Base-by-base conservation (phyloP, 1,140 invertebrate genomes). In the Chironomus striatipennis region DNA sequence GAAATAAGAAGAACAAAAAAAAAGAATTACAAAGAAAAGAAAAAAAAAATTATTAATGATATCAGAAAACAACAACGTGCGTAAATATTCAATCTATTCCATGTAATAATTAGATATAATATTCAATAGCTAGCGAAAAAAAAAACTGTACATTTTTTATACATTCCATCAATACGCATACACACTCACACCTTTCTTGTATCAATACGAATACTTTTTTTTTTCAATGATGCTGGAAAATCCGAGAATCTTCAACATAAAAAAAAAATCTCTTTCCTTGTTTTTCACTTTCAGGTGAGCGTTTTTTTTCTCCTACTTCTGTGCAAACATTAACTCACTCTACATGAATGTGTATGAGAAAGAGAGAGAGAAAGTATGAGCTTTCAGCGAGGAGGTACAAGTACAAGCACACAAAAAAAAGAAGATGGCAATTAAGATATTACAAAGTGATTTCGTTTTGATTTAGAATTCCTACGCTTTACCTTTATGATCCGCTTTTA, bases 401-500 rank as follows among this genome's bases (percentile, higher is more conserved):
- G n/a, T n/a, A n/a, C n/a, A n/a, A n/a, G 24, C 24, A 34, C 24
- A 57, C 47, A 2, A n/a, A 57, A 57, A n/a, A 12, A n/a, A 12
- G 47, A 57, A 12, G 65, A 10, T 70, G 17, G 65, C 17, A 70
- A 70, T 70, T 21, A 76, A 17, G 24, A 73, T 73, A n/a, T 4
- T 67, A 42, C 21, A 20, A 24, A 75, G 18, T 64, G 77, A 79
- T 81, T 83, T 78, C 80, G 84, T 84, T 85, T 85, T 81, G 87
- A 84, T 89, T 90, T 90, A 90, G 89, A 90, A 90, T 90, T 90
- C 89, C 88, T 90, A 90, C 88, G 88, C 89, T 90, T 90, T 90
- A 90, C 89, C 88, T 85, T 86, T 79, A 80, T 34, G 24, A 34
- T 34, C 24, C 24, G 5, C 24, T 34, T n/a, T n/a, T n/a, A n/a